Evolutionary conservation across 2,797 vertebrate genomes (phyloP).

Genomic region (Typhlichthys eigenmanni): DNA sequence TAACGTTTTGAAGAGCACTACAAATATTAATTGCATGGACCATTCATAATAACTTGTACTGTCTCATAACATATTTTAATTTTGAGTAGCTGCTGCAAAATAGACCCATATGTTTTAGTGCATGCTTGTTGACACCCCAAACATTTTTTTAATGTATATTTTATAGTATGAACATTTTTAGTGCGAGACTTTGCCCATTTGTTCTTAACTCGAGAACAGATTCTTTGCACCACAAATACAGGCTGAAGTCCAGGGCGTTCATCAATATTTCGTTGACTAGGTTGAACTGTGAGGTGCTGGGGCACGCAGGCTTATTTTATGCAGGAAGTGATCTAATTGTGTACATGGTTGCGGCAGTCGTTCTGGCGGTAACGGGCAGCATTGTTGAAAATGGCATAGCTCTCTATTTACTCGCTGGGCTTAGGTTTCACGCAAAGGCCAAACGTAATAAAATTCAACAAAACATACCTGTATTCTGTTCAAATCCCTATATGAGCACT

Average conservation of each 20-base stretch:
- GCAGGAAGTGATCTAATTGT: constrained; percentile 88
- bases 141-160: too few species aligned
- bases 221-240: not conserved
- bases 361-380: constrained; percentile 77
- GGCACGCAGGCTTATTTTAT: constrained; percentile 78
- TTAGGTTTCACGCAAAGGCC: constrained; percentile 76
- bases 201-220: too few species aligned
- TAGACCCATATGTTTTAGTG: too few species aligned
- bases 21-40: too few species aligned
- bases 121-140: too few species aligned
- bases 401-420: constrained; percentile 78
- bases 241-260: constrained; percentile 26
- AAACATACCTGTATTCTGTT: constrained; percentile 80
- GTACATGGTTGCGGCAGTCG: constrained; percentile 78
- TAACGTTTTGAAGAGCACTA: too few species aligned
- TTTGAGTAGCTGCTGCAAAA: too few species aligned
- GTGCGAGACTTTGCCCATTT: too few species aligned
- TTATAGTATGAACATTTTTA: too few species aligned
- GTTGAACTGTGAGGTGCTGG: constrained; percentile 53
- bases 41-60: too few species aligned
- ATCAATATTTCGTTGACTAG: constrained; percentile 57
- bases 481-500: constrained; percentile 52
- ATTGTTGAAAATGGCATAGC: constrained; percentile 85
- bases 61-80: too few species aligned
- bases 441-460: constrained; percentile 81